Base-by-base conservation (phyloP, 2,888 invertebrate species). In the Ennomos erosarius region DNA sequence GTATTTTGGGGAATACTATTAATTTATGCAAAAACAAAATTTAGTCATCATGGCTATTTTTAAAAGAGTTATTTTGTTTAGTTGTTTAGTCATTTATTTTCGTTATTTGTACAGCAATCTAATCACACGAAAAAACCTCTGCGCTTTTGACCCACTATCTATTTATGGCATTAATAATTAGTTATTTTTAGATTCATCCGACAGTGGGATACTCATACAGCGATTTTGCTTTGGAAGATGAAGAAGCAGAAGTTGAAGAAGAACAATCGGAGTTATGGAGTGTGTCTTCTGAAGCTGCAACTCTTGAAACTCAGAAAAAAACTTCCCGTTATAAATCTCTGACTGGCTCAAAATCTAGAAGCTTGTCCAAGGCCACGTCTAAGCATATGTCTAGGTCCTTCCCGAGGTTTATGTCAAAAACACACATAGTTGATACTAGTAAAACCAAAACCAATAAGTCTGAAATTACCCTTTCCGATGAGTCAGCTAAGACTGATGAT, bases 231-330 rank as follows among this genome's bases (percentile, higher is more conserved):
- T 11, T 48, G 6, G 74, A 66, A 10, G 70, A 69, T 55, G 68
- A 71, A 10, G 54, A 62, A 37, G 78, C 76, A 12, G 83, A 82
- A 26, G 39, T 50, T 1, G 50, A 61, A 16, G 77, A 76, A 13
- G 84, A 82, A 13, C 71, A 79, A 50, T 81, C 84, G 0, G 81
- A 79, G 0, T 54, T 63, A 38, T 87, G 85, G 85, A 84, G 76
- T 12, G 67, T 62, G 1, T 75, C 77, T 0, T 75, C 85, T 3
- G 60, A 69, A 1, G 58, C 59, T 1, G 55, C 65, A 0, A 68
- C 69, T 26, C 47, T 62, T 0, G 71, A 71, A 0, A 42, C 72
- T 0, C 26, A 26, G 26, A 76, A 64, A 56, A 75, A 68, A 64
- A 33, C 64, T 1, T 75, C 79, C 1, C 77, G 74, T 12, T 44